Evolutionary conservation across 2,797 vertebrate species (phyloP).

Genomic region (Microctenopoma lineatum): DNA sequence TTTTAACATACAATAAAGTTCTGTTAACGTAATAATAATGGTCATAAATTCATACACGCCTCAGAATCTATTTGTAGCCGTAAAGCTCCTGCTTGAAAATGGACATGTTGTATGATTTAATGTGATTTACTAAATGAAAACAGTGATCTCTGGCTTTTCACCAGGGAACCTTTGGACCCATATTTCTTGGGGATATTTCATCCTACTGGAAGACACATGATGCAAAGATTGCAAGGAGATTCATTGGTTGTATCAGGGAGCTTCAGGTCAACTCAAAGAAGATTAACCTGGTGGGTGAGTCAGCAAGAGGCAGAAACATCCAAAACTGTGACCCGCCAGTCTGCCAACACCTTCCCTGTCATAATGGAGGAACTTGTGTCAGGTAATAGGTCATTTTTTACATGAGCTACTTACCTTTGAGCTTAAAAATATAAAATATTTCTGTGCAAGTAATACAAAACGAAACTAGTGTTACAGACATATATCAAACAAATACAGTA

Average conservation of each 20-base stretch:
- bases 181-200: slow-evolving; percentile 87
- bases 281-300: slow-evolving; percentile 83
- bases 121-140: slow-evolving; percentile 46
- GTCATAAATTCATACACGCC: slow-evolving; percentile 23
- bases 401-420: slow-evolving; percentile 28
- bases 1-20: slow-evolving; percentile 30
- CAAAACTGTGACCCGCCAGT: slow-evolving; percentile 85
- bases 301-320: slow-evolving; percentile 84
- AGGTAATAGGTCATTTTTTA: slow-evolving; percentile 79
- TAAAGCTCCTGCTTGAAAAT: background rate
- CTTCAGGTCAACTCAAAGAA: slow-evolving; percentile 88
- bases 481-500: background rate
- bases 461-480: background rate
- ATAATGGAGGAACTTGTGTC: slow-evolving; percentile 87
- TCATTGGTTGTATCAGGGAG: slow-evolving; percentile 86
- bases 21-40: slow-evolving; percentile 38
- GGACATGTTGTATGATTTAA: slow-evolving; percentile 27
- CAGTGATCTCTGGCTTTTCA: slow-evolving; percentile 38
- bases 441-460: background rate
- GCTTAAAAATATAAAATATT: slow-evolving; percentile 14
- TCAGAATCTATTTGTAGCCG: slow-evolving; percentile 27
- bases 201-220: slow-evolving; percentile 70
- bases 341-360: slow-evolving; percentile 85
- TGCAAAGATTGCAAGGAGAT: slow-evolving; percentile 74
- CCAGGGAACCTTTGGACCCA: slow-evolving; percentile 85